Evolutionary conservation across 1,140 invertebrate genomes (phyloP).

Genomic region (Halesus radiatus): DNA sequence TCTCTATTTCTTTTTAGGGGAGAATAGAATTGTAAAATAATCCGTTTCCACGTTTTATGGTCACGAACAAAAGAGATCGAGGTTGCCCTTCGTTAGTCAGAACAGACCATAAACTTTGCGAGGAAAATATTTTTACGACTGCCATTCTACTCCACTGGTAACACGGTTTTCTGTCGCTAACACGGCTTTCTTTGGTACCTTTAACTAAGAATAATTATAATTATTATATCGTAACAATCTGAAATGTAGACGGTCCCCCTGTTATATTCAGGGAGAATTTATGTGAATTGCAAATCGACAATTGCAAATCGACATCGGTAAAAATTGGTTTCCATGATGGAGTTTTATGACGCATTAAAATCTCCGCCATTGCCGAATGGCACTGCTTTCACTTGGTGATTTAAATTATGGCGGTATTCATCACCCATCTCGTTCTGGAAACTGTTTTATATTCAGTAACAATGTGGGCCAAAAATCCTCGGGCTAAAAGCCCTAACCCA

Average conservation of each 20-base stretch:
- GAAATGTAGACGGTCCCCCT: neutral
- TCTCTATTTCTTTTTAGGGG: constrained; percentile 25
- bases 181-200: neutral
- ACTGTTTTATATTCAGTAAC: neutral
- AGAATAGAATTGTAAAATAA: constrained; percentile 9
- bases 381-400: no score
- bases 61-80: constrained; percentile 18
- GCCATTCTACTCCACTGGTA: neutral
- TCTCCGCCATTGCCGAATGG: neutral
- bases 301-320: no score
- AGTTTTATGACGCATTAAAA: constrained; percentile 25
- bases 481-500: no score
- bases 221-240: constrained; percentile 3
- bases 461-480: neutral
- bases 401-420: neutral
- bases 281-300: constrained; percentile 34
- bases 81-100: constrained; percentile 27
- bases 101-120: constrained; percentile 27
- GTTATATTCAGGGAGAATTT: neutral
- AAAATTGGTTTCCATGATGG: constrained; percentile 16
- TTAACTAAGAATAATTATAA: neutral
- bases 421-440: no score
- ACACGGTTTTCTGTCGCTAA: neutral
- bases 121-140: constrained; percentile 38
- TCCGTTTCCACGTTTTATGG: constrained; percentile 33